Evolutionary conservation across 2,113 vertebrate genomes (phyloP), one percentile per base, ranked within the genome.

Genomic region (Triplophysa rosa): DNA sequence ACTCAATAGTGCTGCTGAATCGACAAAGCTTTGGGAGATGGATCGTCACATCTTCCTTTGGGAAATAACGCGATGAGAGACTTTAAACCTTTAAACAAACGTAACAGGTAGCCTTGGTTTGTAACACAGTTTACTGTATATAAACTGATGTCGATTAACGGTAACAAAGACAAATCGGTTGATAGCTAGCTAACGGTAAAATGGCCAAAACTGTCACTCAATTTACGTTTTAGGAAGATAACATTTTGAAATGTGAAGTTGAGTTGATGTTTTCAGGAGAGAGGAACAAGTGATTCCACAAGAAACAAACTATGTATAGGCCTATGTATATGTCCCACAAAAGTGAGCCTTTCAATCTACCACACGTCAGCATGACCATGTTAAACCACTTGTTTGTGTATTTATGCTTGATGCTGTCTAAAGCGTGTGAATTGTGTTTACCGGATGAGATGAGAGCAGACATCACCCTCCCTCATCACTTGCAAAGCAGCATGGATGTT

Each of bases 351-450:
- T 62, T 29, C 24, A 45, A n/a, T 45, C 69, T 67, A 23, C 11
- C 12, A 13, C 13, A 42, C 40, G 71, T 64, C 67, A 87, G 73
- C 65, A 29, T 80, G 59, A 45, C 67, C 33, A 67, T 79, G 72
- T 37, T 4, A 37, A 37, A 67, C 64, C 69, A 33, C 80, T 52
- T 87, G 76, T 85, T 87, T 86, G 82, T 85, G 85, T 87, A 67
- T 88, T 89, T 87, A 83, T 77, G 77, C 69, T 54, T 59, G 71
- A 85, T 84, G 73, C 76, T 81, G 86, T 79, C 78, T 66, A 80
- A 87, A 85, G 79, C 74, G 65, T 67, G 69, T 86, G 83, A 80
- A 85, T 82, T 81, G 70, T 89, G 83, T 89, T 87, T 86, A 64
- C 74, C 78, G 67, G 89, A 84, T 77, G 45, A 84, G 84, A 84